Evolutionary conservation across 1,140 invertebrate genomes (phyloP).

Genomic region (Penaeus indicus): DNA sequence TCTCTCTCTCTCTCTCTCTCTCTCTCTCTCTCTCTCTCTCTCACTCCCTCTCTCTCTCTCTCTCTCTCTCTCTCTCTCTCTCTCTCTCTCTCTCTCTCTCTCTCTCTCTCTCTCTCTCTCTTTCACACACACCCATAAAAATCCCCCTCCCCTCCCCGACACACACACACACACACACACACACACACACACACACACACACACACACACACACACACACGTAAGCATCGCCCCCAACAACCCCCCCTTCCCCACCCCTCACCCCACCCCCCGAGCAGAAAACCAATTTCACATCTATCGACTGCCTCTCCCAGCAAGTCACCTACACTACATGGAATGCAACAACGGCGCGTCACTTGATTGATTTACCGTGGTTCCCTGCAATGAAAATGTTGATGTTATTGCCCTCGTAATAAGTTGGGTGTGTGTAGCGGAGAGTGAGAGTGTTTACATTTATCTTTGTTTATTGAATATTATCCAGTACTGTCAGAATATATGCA

Average conservation of each 20-base stretch:
- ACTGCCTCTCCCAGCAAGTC: no score
- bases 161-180: constrained; percentile 36
- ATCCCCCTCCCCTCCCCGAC: background rate
- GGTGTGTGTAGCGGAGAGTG: background rate
- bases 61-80: background rate
- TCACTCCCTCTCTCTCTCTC: background rate
- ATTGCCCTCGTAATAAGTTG: background rate
- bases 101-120: background rate
- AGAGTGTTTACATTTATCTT: background rate
- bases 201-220: constrained; percentile 31
- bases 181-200: constrained; percentile 35
- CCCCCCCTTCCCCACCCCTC: no score
- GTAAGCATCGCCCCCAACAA: no score
- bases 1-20: background rate
- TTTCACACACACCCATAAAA: background rate
- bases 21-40: background rate
- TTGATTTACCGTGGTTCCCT: no score
- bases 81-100: background rate
- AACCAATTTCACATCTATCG: no score
- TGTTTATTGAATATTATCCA: background rate
- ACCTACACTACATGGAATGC: no score
- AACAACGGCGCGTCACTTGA: no score
- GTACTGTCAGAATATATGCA: background rate
- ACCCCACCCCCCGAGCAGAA: no score
- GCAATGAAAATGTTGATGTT: background rate